Conservation (phyloP, 2,888 invertebrate genomes). For the Caenorhabditis afra region DNA sequence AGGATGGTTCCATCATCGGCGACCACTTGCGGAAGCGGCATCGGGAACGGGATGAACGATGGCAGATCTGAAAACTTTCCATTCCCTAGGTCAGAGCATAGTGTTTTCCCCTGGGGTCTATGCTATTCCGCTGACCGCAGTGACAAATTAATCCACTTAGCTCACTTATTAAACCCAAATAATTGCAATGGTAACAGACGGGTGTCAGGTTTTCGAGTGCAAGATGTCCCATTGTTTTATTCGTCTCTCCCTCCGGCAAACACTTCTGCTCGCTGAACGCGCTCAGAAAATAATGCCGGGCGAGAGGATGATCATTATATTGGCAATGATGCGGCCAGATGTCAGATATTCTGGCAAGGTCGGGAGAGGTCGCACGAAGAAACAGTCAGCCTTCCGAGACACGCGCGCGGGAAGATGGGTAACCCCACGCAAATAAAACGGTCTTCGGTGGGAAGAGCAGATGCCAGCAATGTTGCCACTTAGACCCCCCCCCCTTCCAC, state of each 20-base stretch:
- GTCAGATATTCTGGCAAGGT: constrained; percentile 45
- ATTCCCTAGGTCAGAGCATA: neutral
- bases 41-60: constrained; percentile 30
- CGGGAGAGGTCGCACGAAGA: constrained; percentile 23
- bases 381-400: neutral
- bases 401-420: constrained; percentile 33
- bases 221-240: constrained; percentile 61
- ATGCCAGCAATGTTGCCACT: constrained; percentile 49
- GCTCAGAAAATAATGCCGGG: constrained; percentile 36
- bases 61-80: constrained; percentile 29
- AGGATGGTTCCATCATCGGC: constrained; percentile 1
- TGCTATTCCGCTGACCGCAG: neutral
- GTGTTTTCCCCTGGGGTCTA: neutral
- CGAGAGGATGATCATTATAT: constrained; percentile 49
- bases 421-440: constrained; percentile 44
- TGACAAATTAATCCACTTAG: constrained; percentile 60
- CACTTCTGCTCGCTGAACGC: constrained; percentile 38
- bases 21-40: constrained; percentile 43
- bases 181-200: constrained; percentile 55
- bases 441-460: constrained; percentile 36
- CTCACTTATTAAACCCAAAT: constrained; percentile 54
- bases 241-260: constrained; percentile 20
- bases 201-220: constrained; percentile 56
- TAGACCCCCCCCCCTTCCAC: constrained; percentile 31
- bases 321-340: constrained; percentile 55